Percentiles rank a stretch among this genome's conserved stretches.
Evolutionary conservation across 2,888 invertebrate genomes (phyloP).

Genomic region (Phortica okadai): DNA sequence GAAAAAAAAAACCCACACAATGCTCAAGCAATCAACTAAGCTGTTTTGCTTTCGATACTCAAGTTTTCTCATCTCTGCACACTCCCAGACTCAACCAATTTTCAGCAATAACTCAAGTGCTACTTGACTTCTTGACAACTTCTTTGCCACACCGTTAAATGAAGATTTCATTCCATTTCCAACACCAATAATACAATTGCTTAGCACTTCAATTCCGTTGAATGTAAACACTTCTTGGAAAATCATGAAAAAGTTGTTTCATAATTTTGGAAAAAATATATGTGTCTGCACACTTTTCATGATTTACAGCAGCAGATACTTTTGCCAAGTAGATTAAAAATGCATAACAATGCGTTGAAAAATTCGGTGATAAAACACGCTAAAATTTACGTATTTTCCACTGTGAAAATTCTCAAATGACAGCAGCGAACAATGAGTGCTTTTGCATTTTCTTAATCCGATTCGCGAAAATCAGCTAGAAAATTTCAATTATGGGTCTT

Average conservation of each 20-base stretch:
- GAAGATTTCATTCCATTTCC: not conserved
- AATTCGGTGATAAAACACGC: not conserved
- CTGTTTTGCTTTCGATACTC: not conserved
- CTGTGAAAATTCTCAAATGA: too few species aligned
- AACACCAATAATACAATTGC: too few species aligned
- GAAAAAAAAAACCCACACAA: too few species aligned
- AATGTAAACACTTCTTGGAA: constrained; percentile 1
- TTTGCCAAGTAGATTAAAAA: not conserved
- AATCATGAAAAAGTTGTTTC: not conserved
- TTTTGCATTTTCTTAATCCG: not conserved
- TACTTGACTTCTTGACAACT: not conserved
- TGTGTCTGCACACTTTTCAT: not conserved
- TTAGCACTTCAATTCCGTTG: not conserved
- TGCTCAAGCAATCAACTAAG: not conserved
- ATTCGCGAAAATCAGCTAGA: not conserved
- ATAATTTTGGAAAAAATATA: too few species aligned
- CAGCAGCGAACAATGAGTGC: not conserved
- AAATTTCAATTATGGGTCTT: not conserved
- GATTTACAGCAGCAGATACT: not conserved
- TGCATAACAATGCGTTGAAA: not conserved
- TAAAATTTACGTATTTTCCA: constrained; percentile 1
- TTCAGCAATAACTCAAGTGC: not conserved
- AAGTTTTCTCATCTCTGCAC: not conserved
- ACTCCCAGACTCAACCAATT: not conserved
- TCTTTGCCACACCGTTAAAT: not conserved